Evolutionary conservation across 2,797 vertebrate species (phyloP).

Genomic region (Scyliorhinus canicula): DNA sequence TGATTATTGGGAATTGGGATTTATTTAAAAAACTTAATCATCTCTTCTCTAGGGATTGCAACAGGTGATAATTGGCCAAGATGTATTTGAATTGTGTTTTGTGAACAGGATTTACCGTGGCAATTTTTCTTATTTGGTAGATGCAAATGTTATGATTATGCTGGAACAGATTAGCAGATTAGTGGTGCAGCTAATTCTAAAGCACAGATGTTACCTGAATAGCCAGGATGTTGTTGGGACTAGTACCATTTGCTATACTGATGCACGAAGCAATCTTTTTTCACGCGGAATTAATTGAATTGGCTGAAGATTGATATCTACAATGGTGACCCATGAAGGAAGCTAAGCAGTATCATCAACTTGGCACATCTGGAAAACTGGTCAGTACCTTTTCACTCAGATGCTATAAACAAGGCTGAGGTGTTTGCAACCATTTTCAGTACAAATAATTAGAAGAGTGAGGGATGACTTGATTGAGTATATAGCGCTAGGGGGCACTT

Average conservation of each 20-base stretch:
- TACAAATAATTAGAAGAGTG: background rate
- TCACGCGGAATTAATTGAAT: background rate
- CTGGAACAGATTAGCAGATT: background rate
- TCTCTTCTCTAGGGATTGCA: too few species aligned
- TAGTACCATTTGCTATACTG: too few species aligned
- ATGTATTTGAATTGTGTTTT: background rate
- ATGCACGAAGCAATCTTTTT: background rate
- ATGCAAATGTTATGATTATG: background rate
- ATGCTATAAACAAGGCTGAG: background rate
- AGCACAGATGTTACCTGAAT: background rate
- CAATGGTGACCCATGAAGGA: background rate
- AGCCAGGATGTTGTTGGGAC: background rate
- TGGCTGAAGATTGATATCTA: background rate
- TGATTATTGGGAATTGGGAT: too few species aligned
- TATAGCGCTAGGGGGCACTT: too few species aligned
- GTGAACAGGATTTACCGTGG: too few species aligned
- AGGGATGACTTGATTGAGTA: too few species aligned
- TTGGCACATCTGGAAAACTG: background rate
- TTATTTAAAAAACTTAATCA: too few species aligned
- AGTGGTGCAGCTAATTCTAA: background rate
- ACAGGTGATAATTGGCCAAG: background rate
- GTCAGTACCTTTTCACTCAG: background rate
- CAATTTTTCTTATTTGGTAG: background rate
- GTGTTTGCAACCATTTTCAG: background rate
- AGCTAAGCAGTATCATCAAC: background rate